Evolutionary conservation across 2,113 vertebrate genomes (phyloP), one percentile per base, ranked within the genome.

Genomic region (Muntiacus muntjak): DNA sequence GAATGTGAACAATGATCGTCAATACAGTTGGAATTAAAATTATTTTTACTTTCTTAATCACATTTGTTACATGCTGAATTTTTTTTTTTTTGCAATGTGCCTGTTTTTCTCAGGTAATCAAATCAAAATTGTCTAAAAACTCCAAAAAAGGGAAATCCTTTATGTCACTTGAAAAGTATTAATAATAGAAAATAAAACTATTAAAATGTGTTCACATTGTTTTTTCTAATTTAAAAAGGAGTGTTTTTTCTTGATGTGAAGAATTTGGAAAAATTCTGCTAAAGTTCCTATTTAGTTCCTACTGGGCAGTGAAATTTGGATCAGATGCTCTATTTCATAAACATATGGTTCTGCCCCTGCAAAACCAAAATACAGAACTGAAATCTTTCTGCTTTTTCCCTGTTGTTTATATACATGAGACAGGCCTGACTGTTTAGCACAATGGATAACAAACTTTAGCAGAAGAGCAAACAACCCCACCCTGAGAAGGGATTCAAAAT

Each of bases 281-380:
- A 45, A 74, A 81, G 82, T 92, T 86, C 14, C 79, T 47, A 23
- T 84, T 93, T 47, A 36, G n/a, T 67, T 92, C 60, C 88, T 78
- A 43, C 87, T 89, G 86, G 33, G 36, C 33, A 43, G 79, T 7
- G 33, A 95, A 87, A 90, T 87, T 79, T 94, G 79, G 87, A 89
- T 87, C 58, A 33, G 47, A 93, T 64, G n/a, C 62, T 97, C 81
- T 97, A n/a, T 96, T 97, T 97, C 95, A 89, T 98, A 97, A 98
- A 97, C 94, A 96, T 54, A 92, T 57, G 90, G 71, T 87, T 67
- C 47, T 30, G 36, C 5, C 26, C 97, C 91, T 97, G 64, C 23
- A 97, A 95, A 97, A 60, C n/a, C 89, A 83, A 93, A 96, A 93
- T 57, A 93, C 84, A 88, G 76, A 93, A 87, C 93, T 93, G 36